phyloP scores from a whole-genome alignment of 2,797 vertebrate genomes.

The Pangasius macronema region DNA sequence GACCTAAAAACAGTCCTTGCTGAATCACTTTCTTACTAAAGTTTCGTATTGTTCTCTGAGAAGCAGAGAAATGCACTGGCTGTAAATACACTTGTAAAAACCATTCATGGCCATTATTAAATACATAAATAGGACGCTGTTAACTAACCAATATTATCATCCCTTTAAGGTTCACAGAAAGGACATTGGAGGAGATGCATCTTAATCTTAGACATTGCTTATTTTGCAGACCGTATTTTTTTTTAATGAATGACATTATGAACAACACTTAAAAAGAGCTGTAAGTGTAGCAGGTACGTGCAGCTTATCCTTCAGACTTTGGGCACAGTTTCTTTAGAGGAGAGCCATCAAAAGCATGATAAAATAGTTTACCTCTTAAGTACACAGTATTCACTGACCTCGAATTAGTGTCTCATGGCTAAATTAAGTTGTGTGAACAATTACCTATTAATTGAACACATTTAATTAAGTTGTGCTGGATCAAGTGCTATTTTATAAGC shows the following conservation, averaged over 20 bases:
- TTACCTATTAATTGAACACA: no score
- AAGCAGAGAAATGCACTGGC: no score
- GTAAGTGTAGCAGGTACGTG: background rate
- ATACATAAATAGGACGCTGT: background rate
- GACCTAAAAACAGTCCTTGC: background rate
- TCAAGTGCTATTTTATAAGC: constrained; percentile 3
- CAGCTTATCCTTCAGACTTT: background rate
- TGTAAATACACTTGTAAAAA: background rate
- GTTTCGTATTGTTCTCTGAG: background rate
- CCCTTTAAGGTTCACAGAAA: background rate
- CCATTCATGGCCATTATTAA: background rate
- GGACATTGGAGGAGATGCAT: background rate
- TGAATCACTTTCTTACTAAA: background rate
- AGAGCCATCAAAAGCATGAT: background rate
- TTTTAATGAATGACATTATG: background rate
- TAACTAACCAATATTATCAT: background rate
- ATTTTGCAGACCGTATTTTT: background rate
- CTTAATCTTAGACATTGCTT: background rate
- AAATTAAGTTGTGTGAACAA: background rate
- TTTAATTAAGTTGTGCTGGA: background rate
- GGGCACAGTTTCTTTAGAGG: background rate
- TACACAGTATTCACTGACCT: background rate
- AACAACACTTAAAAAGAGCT: background rate
- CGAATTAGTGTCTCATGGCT: background rate
- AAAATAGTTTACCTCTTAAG: background rate